Evolutionary conservation across 2,888 invertebrate genomes (phyloP), one percentile per base, ranked within the genome.

Genomic region (Liopterus haemorrhoidalis): DNA sequence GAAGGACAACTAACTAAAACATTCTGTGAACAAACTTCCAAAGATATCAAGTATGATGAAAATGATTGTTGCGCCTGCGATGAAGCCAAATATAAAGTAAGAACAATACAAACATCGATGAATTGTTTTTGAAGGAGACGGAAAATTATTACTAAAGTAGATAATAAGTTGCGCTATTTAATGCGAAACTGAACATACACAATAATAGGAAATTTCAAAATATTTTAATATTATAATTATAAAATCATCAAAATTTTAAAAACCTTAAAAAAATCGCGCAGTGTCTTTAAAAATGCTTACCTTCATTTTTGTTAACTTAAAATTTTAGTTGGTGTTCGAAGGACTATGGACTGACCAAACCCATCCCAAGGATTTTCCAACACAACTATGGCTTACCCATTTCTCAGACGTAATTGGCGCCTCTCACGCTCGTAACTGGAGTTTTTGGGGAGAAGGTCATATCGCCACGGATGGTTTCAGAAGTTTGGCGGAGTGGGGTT

Each of bases 341-440:
- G 97, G 97, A 0, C 76, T 93, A 41, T 99, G 97, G 97, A 94
- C 95, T 0, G 79, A 87, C 55, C 81, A 85, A 60, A 94, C 95
- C 0, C 97, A 99, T 67, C 96, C 97, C 0, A 95, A 88, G 69
- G 87, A 96, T 68, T 99, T 90, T 69, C 97, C 97, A 0, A 79
- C 78, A 60, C 86, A 90, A 27, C 72, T 86, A 50, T 93, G 91
- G 85, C 69, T 93, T 49, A 90, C 94, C 0, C 94, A 96, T 69
- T 99, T 97, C 74, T 95, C 95, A 1, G 96, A 97, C 67, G 81
- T 99, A 9, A 88, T 99, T 58, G 95, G 94, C 1, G 94, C 92
- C 18, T 87, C 94, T 0, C 97, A 99, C 62, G 85, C 85, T 19
- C 76, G 79, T 30, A 89, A 91, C 64, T 88, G 85, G 59, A 79